Conservation (phyloP, 2,797 vertebrate species). For the Chelonia mydas region DNA sequence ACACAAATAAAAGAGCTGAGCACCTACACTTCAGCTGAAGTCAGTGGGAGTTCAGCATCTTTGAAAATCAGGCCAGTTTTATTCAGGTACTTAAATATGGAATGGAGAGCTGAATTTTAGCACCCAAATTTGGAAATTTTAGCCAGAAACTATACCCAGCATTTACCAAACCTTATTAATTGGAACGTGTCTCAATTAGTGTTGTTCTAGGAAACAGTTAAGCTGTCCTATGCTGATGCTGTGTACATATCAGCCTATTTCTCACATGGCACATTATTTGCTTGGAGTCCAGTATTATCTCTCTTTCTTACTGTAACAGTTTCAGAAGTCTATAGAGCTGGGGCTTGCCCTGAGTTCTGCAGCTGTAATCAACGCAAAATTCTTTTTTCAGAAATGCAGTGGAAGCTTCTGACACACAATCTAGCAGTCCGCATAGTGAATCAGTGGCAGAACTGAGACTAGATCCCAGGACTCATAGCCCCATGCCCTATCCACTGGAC, state of each 20-base stretch:
- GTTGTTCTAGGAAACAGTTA: not conserved
- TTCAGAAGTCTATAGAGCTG: accelerated
- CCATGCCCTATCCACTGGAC: not conserved
- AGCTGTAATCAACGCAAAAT: not conserved
- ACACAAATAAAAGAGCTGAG: not conserved
- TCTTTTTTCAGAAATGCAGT: not conserved
- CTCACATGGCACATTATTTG: not conserved
- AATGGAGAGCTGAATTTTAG: constrained; percentile 18
- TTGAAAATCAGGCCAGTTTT: not conserved
- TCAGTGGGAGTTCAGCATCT: not conserved
- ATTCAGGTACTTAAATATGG: constrained; percentile 1
- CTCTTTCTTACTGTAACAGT: not conserved
- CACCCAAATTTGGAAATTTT: not conserved
- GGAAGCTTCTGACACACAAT: not conserved
- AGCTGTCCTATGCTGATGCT: not conserved
- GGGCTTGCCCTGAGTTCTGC: not conserved
- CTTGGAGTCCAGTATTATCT: not conserved
- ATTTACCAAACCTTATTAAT: not conserved
- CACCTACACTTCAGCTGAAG: not conserved
- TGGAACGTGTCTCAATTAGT: not conserved
- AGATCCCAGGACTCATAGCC: not conserved
- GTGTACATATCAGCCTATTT: not conserved
- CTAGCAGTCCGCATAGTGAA: not conserved
- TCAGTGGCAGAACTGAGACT: not conserved
- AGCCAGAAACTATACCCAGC: not conserved